Evolutionary conservation across 2,113 vertebrate species (phyloP), one percentile per base, ranked within the genome.

Genomic region (Pleuronectes platessa): DNA sequence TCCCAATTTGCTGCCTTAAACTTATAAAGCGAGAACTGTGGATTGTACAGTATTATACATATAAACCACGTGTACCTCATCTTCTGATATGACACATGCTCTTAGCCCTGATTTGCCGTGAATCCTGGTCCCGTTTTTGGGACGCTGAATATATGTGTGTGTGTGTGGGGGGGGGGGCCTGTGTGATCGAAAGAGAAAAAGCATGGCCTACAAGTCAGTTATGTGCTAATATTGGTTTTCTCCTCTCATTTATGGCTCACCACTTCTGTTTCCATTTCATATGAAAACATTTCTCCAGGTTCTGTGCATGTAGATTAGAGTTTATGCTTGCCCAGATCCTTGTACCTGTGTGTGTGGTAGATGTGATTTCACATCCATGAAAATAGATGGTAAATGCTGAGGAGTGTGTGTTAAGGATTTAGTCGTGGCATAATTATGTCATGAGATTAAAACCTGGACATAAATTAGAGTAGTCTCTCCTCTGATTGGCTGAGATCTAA

Each of bases 401-500:
- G 27, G 11, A 69, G 58, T 24, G 49, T 7, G 14, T 68, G 40
- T 31, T 61, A 3, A 35, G 9, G 61, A n/a, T 61, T 58, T 14
- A 60, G 47, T 26, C 24, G 55, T 51, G 24, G 45, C 45, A 35
- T 45, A 31, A 60, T 70, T 81, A 61, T 65, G 60, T 42, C 53
- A 51, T 60, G 61, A 54, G 35, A 70, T 37, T 71, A 2, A 53
- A 60, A 71, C 62, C 55, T 61, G 54, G 53, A 66, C 51, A 62
- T 56, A 26, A 31, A 70, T 9, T 66, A 71, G 26, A 12, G 21
- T 24, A 11, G 37, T 12, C 18, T 68, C 24, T 56, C 27, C 10
- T 71, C 69, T 77, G 73, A 81, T 77, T 81, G 68, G 74, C 60
- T 66, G 68, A 76, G 3, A 21, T 26, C 35, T 68, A 59, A 67